These are phyloP conservation scores for Halcyon leucocephala DNA, from an alignment of 2,797 vertebrate genomes.

Conservation along the genomic window DNA sequence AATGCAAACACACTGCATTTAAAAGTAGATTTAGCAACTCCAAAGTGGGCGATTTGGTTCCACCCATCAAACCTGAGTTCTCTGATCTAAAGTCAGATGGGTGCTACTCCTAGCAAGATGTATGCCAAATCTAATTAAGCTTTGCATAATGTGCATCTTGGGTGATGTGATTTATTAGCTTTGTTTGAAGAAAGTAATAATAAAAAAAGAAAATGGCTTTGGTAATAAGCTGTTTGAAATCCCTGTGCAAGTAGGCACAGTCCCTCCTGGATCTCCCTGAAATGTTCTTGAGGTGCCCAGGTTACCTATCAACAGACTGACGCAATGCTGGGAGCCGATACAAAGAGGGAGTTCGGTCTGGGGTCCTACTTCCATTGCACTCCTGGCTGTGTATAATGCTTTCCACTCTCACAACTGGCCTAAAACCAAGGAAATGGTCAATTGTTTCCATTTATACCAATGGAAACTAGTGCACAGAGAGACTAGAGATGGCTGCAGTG, in stretches of 20 bases:
- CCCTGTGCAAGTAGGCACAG: conserved; percentile 66
- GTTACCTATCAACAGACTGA: not conserved
- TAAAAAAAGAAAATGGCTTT: conserved; percentile 73
- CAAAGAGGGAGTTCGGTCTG: not conserved
- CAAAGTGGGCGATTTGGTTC: conserved; percentile 63
- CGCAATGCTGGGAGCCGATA: not conserved
- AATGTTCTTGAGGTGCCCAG: not conserved
- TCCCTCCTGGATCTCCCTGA: conserved; percentile 59
- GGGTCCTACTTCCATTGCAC: not conserved
- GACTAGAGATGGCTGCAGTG: not conserved
- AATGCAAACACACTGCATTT: conserved; percentile 70
- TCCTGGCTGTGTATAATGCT: not conserved
- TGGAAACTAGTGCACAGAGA: not conserved
- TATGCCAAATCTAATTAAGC: conserved; percentile 60
- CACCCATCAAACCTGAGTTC: conserved; percentile 66
- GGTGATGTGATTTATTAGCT: conserved; percentile 77
- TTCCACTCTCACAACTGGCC: not conserved
- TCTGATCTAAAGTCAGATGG: conserved; percentile 67
- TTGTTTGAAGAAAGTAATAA: conserved; percentile 74
- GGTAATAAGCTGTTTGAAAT: conserved; percentile 72
- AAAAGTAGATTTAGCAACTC: conserved; percentile 74
- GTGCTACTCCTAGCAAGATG: conserved; percentile 44
- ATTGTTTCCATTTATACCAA: not conserved
- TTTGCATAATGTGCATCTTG: conserved; percentile 48
- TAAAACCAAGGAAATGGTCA: not conserved